Evolutionary conservation across 2,888 invertebrate species (phyloP), one percentile per base, ranked within the genome.

Genomic region (Drosophila fungiperda): DNA sequence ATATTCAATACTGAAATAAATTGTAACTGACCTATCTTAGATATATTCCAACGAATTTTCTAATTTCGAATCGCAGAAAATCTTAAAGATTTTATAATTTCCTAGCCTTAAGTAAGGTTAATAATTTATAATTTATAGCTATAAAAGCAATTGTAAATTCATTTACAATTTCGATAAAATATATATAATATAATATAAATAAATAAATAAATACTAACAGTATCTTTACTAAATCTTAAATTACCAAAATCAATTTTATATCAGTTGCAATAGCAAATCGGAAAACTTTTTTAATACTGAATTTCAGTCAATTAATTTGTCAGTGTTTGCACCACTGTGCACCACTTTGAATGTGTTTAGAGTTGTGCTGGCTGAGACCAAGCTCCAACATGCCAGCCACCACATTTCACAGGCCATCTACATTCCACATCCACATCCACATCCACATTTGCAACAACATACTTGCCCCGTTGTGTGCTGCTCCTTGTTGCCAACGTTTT

Each of bases 331-430:
- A 20, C 72, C 78, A 78, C 68, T 79, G 80, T 78, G 78, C 72
- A 23, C 29, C 72, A 72, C 48, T 78, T 75, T 75, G 75, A 70
- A 65, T 75, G 70, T 75, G 75, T 66, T 74, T 75, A 71, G 71
- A 64, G 79, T 40, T 55, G 52, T 75, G 76, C 77, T 78, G 74
- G 67, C 38, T 42, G 50, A 45, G 45, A 45, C 15, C 17, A 23
- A 45, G 23, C 23, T 23, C 23, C 8, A 45, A 45, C 9, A 42
- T 60, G 55, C 48, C 49, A 48, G 52, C 57, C 57, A 61, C 48
- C 49, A 58, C 61, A 45, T 29, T 38, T 45, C 68, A 12, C 59
- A 63, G 60, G 35, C 69, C 60, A 53, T 69, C 68, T 68, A 58
- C 69, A 58, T 36, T 48, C 67, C 35, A 48, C 68, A 36, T 23